Evolutionary conservation across 2,113 vertebrate species (phyloP).

Genomic region (Daubentonia madagascariensis): DNA sequence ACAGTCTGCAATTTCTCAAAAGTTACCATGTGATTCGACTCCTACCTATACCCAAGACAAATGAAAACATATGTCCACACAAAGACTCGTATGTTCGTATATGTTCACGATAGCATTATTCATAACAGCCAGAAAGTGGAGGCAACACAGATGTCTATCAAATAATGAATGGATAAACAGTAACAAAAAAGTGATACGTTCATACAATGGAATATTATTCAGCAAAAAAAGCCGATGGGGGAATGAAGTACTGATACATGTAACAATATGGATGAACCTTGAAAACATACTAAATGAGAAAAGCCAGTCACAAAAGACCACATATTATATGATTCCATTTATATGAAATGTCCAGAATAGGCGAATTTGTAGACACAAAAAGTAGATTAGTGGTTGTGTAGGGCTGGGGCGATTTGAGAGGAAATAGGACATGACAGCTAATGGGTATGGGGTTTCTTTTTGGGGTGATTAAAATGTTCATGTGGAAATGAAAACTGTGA

Average conservation of each 20-base stretch:
- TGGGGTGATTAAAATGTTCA: neutral
- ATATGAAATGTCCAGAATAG: neutral
- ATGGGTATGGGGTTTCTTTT: neutral
- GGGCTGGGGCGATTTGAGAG: neutral
- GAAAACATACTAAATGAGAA: neutral
- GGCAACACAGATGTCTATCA: neutral
- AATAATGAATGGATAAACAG: neutral
- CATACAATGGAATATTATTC: neutral
- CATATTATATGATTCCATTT: neutral
- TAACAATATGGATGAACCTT: neutral
- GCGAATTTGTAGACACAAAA: neutral
- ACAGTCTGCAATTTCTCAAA: neutral
- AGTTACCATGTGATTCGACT: neutral
- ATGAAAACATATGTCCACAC: neutral
- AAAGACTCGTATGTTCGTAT: neutral
- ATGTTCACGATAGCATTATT: neutral
- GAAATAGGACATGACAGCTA: neutral
- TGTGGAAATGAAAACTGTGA: neutral
- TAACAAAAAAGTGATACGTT: neutral
- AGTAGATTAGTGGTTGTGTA: neutral
- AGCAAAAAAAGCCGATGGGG: neutral
- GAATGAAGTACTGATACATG: neutral
- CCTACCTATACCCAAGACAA: neutral
- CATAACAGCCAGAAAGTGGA: neutral
- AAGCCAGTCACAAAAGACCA: neutral